These are phyloP conservation scores for Acomys russatus DNA, from an alignment of 2,797 vertebrate species.

Conservation along the genomic window DNA sequence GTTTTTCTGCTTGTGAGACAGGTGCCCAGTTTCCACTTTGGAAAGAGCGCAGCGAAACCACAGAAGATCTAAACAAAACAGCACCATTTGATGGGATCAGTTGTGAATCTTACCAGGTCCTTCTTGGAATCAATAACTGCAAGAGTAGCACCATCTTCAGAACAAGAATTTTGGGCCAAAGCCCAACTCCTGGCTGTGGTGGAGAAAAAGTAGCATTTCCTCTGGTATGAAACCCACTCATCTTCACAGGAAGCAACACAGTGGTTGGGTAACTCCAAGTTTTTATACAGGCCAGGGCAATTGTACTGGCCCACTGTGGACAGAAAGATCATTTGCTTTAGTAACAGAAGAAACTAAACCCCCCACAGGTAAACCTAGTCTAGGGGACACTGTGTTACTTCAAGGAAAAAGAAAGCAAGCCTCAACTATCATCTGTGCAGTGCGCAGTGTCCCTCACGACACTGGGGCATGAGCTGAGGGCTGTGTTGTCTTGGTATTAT, in stretches of 20 bases:
- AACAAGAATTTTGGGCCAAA: constrained; percentile 77
- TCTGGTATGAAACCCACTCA: constrained; percentile 82
- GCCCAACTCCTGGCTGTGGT: constrained; percentile 76
- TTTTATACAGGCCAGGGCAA: constrained; percentile 50
- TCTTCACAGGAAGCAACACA: constrained; percentile 70
- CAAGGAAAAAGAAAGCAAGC: background rate
- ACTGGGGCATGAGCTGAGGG: background rate
- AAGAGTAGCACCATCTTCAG: constrained; percentile 74
- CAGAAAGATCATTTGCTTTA: constrained; percentile 53
- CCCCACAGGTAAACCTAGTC: background rate
- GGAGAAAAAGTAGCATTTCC: constrained; percentile 85
- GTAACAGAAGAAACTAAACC: background rate
- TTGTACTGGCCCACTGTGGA: constrained; percentile 83
- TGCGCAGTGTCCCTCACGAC: background rate
- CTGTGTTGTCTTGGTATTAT: background rate
- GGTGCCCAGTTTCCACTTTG: constrained; percentile 6
- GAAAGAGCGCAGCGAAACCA: background rate
- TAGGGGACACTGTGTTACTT: background rate
- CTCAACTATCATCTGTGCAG: background rate
- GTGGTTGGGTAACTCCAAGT: background rate
- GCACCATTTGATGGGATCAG: background rate
- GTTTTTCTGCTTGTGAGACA: background rate
- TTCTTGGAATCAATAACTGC: constrained; percentile 76
- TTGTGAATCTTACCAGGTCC: constrained; percentile 85
- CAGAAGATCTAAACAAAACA: background rate